Conservation (phyloP, 1,140 invertebrate species). For the Drosophila ficusphila region DNA sequence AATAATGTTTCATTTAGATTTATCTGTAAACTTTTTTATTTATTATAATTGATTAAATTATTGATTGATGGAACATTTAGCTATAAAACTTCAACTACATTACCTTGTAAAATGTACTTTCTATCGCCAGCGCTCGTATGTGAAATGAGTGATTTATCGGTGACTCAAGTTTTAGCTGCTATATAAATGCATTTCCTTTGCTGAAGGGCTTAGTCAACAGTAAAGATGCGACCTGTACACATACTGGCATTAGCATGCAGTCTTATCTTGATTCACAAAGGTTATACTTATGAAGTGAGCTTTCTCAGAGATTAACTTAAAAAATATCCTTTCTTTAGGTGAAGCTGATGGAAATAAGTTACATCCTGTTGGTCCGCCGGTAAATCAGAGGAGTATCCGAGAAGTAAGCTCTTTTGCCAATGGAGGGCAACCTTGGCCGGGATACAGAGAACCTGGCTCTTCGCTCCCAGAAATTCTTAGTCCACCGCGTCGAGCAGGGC, state of each 20-base stretch:
- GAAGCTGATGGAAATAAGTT: not conserved
- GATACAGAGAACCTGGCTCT: not conserved
- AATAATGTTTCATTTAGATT: no score
- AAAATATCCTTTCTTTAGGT: not conserved
- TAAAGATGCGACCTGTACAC: slow-evolving; percentile 2
- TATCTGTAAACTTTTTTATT: no score
- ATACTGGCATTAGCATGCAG: not conserved
- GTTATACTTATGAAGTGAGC: not conserved
- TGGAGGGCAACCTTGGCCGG: not conserved
- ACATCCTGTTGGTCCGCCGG: not conserved
- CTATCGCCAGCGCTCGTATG: not conserved
- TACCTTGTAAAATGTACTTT: not conserved
- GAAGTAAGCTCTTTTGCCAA: not conserved
- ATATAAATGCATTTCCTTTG: not conserved
- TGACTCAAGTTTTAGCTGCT: not conserved
- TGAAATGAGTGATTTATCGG: not conserved
- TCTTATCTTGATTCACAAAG: not conserved
- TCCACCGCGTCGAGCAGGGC: not conserved
- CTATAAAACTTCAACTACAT: not conserved
- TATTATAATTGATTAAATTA: no score
- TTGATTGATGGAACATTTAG: no score
- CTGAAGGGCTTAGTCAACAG: not conserved
- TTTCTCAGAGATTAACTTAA: not conserved
- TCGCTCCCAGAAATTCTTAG: not conserved
- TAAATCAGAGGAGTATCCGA: not conserved